phyloP scores from a whole-genome alignment of 2,113 vertebrate genomes.

The Semnopithecus entellus region DNA sequence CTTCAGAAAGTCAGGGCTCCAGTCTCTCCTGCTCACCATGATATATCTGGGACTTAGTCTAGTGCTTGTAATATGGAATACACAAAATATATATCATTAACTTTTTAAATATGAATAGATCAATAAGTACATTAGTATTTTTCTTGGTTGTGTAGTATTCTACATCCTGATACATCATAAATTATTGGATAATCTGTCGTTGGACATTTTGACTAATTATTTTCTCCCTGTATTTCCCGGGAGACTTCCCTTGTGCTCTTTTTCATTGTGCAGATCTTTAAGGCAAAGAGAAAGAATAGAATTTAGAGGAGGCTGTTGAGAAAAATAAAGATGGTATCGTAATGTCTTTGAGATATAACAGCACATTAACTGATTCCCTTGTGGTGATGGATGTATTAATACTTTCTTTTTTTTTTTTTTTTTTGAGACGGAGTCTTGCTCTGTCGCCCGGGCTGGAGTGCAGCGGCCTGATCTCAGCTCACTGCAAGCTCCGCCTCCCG shows the following conservation, averaged over 20 bases:
- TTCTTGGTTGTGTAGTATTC: not conserved
- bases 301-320: not conserved
- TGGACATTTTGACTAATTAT: not conserved
- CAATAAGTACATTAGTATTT: not conserved
- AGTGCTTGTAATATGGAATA: not conserved
- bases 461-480: too few species aligned
- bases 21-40: not conserved
- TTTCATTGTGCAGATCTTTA: not conserved
- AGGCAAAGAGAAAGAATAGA: not conserved
- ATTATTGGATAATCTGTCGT: not conserved
- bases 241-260: not conserved
- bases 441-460: too few species aligned
- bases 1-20: not conserved
- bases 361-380: not conserved
- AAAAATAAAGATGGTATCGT: not conserved
- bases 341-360: not conserved
- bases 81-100: not conserved
- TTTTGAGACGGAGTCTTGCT: too few species aligned
- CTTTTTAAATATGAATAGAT: not conserved
- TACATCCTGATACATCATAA: not conserved
- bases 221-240: not conserved
- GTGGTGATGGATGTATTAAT: not conserved
- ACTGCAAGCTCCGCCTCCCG: too few species aligned
- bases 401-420: not conserved
- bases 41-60: not conserved